Percentiles rank a stretch among this genome's conserved stretches.
phyloP scores from a whole-genome alignment of 2,113 vertebrate genomes.

The Cheilinus undulatus region DNA sequence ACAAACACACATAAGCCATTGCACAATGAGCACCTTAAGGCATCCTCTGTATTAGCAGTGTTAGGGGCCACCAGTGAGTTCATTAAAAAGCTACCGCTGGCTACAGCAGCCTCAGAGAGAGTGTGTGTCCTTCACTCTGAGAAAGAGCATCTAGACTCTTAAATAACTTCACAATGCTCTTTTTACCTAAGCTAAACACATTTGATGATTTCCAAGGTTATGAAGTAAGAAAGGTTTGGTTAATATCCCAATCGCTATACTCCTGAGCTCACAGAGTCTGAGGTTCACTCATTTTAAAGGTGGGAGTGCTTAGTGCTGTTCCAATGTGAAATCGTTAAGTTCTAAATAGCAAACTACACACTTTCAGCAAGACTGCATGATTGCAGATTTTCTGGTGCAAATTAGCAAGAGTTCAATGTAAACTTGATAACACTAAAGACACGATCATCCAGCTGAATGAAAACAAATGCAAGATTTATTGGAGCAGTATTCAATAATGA shows the following conservation, averaged over 20 bases:
- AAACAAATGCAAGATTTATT: no score
- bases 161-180: conserved; percentile 1
- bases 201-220: neutral
- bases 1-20: conserved; percentile 35
- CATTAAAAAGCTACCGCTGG: conserved; percentile 57
- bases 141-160: neutral
- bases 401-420: no score
- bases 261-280: no score
- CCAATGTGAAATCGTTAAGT: no score
- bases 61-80: conserved; percentile 38
- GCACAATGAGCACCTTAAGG: conserved; percentile 43
- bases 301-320: no score
- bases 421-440: no score
- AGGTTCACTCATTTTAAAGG: no score
- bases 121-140: neutral
- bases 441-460: no score
- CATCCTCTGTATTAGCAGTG: conserved; percentile 35
- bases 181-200: neutral
- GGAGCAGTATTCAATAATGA: no score
- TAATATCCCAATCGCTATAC: neutral
- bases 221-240: neutral
- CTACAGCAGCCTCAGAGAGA: conserved; percentile 20
- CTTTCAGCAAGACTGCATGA: no score
- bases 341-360: no score
- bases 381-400: no score